These are phyloP conservation scores for Cryptotermes secundus DNA, from an alignment of 1,140 invertebrate species.

Conservation along the genomic window DNA sequence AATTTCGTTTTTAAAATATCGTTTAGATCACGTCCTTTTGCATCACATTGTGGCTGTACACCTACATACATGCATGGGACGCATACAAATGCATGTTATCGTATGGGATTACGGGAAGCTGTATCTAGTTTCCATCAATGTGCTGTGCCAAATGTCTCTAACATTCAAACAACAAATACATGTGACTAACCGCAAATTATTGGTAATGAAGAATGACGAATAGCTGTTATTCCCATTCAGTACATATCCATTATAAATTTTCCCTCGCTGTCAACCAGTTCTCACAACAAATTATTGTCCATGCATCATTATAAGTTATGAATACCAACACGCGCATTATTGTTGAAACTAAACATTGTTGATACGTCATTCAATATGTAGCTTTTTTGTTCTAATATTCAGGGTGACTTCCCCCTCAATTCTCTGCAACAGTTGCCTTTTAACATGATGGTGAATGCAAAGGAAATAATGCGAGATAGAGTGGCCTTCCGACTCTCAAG, in stretches of 20 bases:
- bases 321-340: not conserved
- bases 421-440: not conserved
- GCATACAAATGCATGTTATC: not conserved
- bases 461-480: not conserved
- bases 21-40: not conserved
- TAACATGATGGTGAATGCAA: not conserved
- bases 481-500: not conserved
- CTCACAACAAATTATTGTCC: constrained; percentile 13
- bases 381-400: not conserved
- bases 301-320: not conserved
- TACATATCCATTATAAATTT: not conserved
- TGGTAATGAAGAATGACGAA: not conserved
- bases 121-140: not conserved
- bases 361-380: not conserved
- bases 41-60: not conserved
- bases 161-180: constrained; percentile 12
- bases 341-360: not conserved
- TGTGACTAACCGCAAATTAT: not conserved
- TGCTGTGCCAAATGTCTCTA: not conserved
- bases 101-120: not conserved
- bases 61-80: not conserved
- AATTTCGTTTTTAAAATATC: not conserved
- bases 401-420: not conserved
- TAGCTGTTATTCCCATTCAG: not conserved
- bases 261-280: not conserved